Conservation (phyloP, 2,888 invertebrate species). For the Orthosia gothica region DNA sequence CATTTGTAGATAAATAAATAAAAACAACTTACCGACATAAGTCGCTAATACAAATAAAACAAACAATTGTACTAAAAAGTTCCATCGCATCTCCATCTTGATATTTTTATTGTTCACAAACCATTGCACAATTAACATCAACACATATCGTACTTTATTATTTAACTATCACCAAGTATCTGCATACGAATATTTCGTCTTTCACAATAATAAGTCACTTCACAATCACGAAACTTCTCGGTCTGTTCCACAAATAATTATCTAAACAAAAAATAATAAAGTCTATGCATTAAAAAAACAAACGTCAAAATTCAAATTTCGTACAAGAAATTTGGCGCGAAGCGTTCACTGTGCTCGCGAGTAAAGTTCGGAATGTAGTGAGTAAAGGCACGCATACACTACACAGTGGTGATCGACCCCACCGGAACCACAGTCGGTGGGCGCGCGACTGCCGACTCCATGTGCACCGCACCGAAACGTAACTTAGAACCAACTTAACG, state of each 20-base stretch:
- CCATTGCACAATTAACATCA: conserved; percentile 71
- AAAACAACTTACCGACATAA: conserved; percentile 81
- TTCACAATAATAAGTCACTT: conserved; percentile 56
- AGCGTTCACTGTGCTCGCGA: conserved; percentile 77
- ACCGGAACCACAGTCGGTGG: conserved; percentile 91
- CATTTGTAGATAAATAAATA: not conserved
- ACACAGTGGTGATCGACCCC: conserved; percentile 89
- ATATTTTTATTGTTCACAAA: conserved; percentile 73
- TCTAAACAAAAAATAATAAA: conserved; percentile 38
- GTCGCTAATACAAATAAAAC: conserved; percentile 75
- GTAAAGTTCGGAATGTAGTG: conserved; percentile 79
- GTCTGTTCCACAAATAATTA: conserved; percentile 10
- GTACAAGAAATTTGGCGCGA: conserved; percentile 80
- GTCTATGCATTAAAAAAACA: conserved; percentile 54
- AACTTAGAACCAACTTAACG: conserved; percentile 75
- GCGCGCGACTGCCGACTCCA: conserved; percentile 88
- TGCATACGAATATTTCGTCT: conserved; percentile 34
- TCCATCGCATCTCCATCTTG: conserved; percentile 83
- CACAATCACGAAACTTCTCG: conserved; percentile 47
- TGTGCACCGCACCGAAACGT: conserved; percentile 90
- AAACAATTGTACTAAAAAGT: conserved; percentile 79
- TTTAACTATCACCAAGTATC: conserved; percentile 38
- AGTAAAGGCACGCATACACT: conserved; percentile 84
- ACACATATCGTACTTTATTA: conserved; percentile 49
- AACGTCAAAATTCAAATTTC: conserved; percentile 66